Base-by-base conservation (phyloP, 1,140 invertebrate genomes). In the Heterodera carotae region DNA sequence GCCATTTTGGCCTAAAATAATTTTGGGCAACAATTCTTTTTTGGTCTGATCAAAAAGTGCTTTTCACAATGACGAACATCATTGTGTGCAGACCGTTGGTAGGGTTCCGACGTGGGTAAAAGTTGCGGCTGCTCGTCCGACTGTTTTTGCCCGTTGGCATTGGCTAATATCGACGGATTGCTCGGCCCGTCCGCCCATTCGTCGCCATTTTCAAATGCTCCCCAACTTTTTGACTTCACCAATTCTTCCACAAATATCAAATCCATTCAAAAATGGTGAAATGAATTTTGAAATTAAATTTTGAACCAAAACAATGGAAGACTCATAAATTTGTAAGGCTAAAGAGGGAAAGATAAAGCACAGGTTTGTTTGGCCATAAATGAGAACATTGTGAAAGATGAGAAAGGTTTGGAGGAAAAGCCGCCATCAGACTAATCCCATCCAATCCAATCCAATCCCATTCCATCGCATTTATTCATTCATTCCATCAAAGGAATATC, bases 1-100 rank as follows among this genome's bases (percentile, higher is more conserved):
- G 78, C 78, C 78, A 81, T 71, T 72, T 79, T 79, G 36, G 69
- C 68, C 78, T 79, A 8, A 33, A 79, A 27, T 56, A 18, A 66
- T 62, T 66, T 66, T 66, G 27, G 8, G 29, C 27, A 12, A 31
- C 27, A 29, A 31, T 66, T 66, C 2, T 27, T 7, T 66, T 15
- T 66, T 66, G 2, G 22, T 29, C 27, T 66, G n/a, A 27, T 29
- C 27, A 66, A 66, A 31, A 62, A 4, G 2, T 8, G 22, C n/a
- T 43, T 43, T 29, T 66, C 3, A 66, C 10, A 25, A 31, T 6
- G 15, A 66, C 33, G 27, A 22, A 34, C 62, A 66, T 66, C 33
- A 29, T 27, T 66, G 62, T 66, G 62, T 18, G 33, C 22, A 4
- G 33, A 66, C 15, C 15, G 27, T 34, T 66, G 62, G 33, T 12